Evolutionary conservation across 2,113 vertebrate species (phyloP), one percentile per base, ranked within the genome.

Genomic region (Pholis gunnellus): DNA sequence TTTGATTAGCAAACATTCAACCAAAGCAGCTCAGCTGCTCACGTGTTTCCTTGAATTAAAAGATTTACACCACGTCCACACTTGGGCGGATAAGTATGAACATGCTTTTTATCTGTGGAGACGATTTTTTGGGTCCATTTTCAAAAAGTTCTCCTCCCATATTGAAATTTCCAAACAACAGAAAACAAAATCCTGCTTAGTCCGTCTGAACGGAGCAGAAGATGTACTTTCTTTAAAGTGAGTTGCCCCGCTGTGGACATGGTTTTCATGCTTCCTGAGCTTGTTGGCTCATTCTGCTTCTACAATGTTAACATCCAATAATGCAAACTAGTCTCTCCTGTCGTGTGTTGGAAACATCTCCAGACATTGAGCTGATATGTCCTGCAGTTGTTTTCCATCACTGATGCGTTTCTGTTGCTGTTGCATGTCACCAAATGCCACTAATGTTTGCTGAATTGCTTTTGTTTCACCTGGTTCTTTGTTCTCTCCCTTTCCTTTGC

Each of bases 401-500:
- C 22, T 54, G 84, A 89, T 85, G 79, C 61, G 63, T 90, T 83
- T 87, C 76, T 92, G 87, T 92, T 91, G 90, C 88, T 84, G 82
- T 81, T 88, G 92, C 88, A 87, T 92, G 91, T 82, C 82, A 78
- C 66, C 66, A 78, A 69, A 88, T 90, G 84, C 68, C 81, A 85
- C 75, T 89, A 73, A 91, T 92, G 78, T 93, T 84, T 90, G 90
- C 91, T 90, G 63, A 81, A 82, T 84, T 34, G 79, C 87, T 91
- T 89, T 78, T 82, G 83, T 92, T 93, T 95, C 92, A 94, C 91
- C 85, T 93, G 84, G 84, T 92, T 93, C 85, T 90, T 92, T 90
- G 77, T 91, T 93, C 78, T 92, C 90, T 93, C 78, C 52, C 74
- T 96, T 74, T 82, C 97, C 96, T 97, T 96, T 94, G 96, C 97